Evolutionary conservation across 2,888 invertebrate species (phyloP).

Genomic region (Thalpophila matura): DNA sequence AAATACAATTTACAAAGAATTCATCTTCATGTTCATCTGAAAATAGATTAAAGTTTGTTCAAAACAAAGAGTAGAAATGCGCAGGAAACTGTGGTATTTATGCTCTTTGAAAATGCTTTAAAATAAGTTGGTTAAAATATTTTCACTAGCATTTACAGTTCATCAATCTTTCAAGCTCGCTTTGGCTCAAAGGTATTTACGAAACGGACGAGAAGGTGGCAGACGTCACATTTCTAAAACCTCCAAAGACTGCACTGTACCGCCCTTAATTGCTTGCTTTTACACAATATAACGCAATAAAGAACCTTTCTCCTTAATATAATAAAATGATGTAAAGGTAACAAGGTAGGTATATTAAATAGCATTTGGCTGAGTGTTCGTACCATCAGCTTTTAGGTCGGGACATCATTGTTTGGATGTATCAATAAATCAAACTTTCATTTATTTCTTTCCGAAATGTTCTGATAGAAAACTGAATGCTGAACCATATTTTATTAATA

Average conservation of each 20-base stretch:
- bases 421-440: conserved; percentile 3
- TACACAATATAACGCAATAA: conserved; percentile 15
- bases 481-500: conserved; percentile 25
- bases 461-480: not conserved
- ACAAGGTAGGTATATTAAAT: not conserved
- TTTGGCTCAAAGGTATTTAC: not conserved
- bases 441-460: conserved; percentile 7
- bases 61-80: not conserved
- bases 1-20: conserved; percentile 5
- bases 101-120: not conserved
- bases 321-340: conserved; percentile 3
- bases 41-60: not conserved
- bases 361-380: conserved; percentile 2
- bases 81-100: not conserved
- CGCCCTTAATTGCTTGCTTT: conserved; percentile 28
- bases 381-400: not conserved
- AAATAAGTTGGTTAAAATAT: not conserved
- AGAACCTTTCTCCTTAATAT: conserved; percentile 20
- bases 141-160: not conserved
- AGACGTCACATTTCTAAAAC: not conserved
- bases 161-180: conserved; percentile 3
- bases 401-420: not conserved
- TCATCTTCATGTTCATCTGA: not conserved
- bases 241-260: conserved; percentile 8
- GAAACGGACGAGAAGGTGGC: not conserved